phyloP scores from a whole-genome alignment of 1,140 invertebrate genomes.

The Dreissena rostriformis region DNA sequence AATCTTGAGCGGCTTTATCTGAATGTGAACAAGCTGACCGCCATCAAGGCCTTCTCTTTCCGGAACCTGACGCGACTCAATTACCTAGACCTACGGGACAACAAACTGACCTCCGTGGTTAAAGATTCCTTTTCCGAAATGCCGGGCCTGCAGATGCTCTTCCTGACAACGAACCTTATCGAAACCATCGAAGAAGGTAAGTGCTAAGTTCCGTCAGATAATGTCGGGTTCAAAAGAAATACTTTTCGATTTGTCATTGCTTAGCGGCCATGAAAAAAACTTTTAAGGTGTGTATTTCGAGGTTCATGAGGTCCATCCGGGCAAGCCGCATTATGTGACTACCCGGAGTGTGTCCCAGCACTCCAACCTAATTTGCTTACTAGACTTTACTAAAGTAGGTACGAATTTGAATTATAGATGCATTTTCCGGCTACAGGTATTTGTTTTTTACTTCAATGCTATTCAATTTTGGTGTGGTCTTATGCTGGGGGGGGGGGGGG shows the following conservation, averaged over 20 bases:
- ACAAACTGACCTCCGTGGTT: constrained; percentile 51
- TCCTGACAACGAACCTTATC: constrained; percentile 62
- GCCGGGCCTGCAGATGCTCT: constrained; percentile 36
- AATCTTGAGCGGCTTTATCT: constrained; percentile 59
- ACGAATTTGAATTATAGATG: too few species aligned
- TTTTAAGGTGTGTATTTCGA: too few species aligned
- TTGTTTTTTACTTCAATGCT: too few species aligned
- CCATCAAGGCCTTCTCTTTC: constrained; percentile 54
- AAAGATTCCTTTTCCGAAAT: constrained; percentile 55
- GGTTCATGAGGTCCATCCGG: too few species aligned
- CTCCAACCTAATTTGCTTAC: too few species aligned
- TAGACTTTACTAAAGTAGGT: too few species aligned
- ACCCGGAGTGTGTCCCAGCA: too few species aligned
- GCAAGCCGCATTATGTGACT: too few species aligned
- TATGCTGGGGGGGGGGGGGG: too few species aligned
- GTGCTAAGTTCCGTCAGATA: constrained; percentile 55
- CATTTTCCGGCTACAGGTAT: too few species aligned
- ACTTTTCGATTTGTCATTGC: constrained; percentile 56
- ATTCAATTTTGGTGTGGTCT: too few species aligned
- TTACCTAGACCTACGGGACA: constrained; percentile 52
- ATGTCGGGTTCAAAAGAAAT: constrained; percentile 57
- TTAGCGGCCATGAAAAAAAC: constrained; percentile 63
- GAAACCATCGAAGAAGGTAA: constrained; percentile 41
- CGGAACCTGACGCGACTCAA: constrained; percentile 30
- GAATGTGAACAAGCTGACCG: constrained; percentile 52